These are phyloP conservation scores for Australoheros facetus DNA, from an alignment of 2,797 vertebrate genomes.

Conservation along the genomic window DNA sequence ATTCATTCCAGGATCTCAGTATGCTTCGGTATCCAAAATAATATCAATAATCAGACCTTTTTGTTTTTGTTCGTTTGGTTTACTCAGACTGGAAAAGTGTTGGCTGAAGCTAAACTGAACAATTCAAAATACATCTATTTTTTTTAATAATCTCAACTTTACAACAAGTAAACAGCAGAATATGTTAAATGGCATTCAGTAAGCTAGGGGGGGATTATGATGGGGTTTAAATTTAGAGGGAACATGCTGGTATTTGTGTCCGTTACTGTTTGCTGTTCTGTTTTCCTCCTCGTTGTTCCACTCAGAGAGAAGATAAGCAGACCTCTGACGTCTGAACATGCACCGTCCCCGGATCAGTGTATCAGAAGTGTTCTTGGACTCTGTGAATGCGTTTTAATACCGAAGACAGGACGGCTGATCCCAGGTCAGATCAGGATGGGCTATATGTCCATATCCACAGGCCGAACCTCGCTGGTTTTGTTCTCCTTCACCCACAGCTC, in stretches of 20 bases:
- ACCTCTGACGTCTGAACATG: constrained; percentile 48
- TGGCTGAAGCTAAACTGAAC: constrained; percentile 47
- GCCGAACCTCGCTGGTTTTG: constrained; percentile 92
- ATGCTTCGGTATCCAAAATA: constrained; percentile 57
- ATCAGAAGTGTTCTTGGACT: constrained; percentile 30
- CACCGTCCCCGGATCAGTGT: constrained; percentile 52
- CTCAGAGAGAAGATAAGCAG: constrained; percentile 44
- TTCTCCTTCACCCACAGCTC: constrained; percentile 98
- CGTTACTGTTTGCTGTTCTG: constrained; percentile 27
- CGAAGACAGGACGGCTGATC: constrained; percentile 38
- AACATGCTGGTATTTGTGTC: constrained; percentile 74
- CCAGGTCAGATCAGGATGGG: constrained; percentile 35
- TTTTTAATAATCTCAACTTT: constrained; percentile 50
- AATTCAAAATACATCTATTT: constrained; percentile 51
- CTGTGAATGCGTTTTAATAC: constrained; percentile 17
- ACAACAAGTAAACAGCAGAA: constrained; percentile 70
- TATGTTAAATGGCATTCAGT: constrained; percentile 64
- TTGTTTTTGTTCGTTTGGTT: constrained; percentile 34
- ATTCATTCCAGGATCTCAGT: constrained; percentile 60
- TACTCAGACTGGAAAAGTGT: constrained; percentile 51
- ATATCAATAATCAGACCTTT: constrained; percentile 44
- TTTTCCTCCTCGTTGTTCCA: constrained; percentile 12
- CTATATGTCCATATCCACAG: constrained; percentile 97
- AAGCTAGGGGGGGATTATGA: constrained; percentile 62
- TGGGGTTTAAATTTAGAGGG: constrained; percentile 57